phyloP scores from a whole-genome alignment of 2,113 vertebrate genomes.

The Malurus alboscapulatus region DNA sequence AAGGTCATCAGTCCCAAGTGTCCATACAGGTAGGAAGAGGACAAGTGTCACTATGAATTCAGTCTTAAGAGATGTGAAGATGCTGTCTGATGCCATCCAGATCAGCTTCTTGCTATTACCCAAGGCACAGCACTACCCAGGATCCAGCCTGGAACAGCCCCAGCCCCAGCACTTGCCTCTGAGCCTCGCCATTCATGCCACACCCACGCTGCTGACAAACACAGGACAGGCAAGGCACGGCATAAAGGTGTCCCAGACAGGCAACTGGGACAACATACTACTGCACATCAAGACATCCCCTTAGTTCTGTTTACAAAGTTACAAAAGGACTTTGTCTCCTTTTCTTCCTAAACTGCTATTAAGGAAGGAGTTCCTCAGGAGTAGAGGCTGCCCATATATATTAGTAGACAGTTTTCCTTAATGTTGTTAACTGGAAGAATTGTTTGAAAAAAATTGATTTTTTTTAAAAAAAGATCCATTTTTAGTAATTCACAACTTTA shows the following conservation, averaged over 20 bases:
- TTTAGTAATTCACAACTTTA: background rate
- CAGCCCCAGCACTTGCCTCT: background rate
- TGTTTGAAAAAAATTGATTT: background rate
- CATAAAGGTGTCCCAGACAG: background rate
- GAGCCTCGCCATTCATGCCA: background rate
- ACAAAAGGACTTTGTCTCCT: background rate
- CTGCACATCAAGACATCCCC: background rate
- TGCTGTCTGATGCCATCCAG: background rate
- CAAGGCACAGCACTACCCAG: rapidly evolving
- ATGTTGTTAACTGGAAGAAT: background rate
- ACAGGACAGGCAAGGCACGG: rapidly evolving
- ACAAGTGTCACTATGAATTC: background rate
- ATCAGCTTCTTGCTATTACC: background rate
- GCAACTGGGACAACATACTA: background rate
- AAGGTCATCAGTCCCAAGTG: background rate
- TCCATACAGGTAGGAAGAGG: background rate
- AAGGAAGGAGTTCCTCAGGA: background rate
- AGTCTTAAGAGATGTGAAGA: background rate
- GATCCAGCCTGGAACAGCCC: background rate
- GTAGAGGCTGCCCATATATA: background rate
- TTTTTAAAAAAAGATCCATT: background rate
- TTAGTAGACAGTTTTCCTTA: background rate
- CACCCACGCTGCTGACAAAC: rapidly evolving
- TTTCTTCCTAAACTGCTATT: background rate
- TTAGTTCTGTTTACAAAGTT: background rate